Evolutionary conservation across 1,140 invertebrate species (phyloP), one percentile per base, ranked within the genome.

Genomic region (Drosophila bifasciata): DNA sequence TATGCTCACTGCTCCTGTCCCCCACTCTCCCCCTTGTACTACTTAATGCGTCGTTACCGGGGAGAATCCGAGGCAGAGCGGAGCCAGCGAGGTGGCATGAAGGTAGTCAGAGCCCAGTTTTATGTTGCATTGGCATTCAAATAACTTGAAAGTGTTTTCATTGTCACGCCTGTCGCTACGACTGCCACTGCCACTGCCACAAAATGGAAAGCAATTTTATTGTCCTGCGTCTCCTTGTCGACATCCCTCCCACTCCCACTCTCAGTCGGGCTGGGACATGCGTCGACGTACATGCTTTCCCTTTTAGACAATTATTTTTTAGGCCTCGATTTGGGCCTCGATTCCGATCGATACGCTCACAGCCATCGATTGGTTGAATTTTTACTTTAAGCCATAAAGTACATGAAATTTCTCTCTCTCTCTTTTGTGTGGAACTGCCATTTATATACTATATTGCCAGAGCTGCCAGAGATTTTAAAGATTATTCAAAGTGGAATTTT

Each of bases 191-290:
- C n/a, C 25, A 50, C 53, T 74, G 55, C 53, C 53, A 50, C 41
- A 60, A 66, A 84, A 83, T 78, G 64, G 55, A 68, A 71, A 71
- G 77, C 71, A 66, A 79, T 79, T 76, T 68, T 58, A 64, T 59
- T 76, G 60, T 57, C 36, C 48, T 78, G 61, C 40, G 46, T 28
- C 44, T 56, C 41, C 44, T 16, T 43, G 32, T 49, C 32, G 32
- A 11, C 32, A 11, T 32, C 15, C 48, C 39, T 15, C 46, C 28
- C 36, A 41, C 21, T 73, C 48, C 23, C 23, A 6, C 23, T 32
- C 9, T 28, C 28, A 9, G 16, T 55, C 49, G 17, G n/a, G 63
- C 61, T 85, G 77, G n/a, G n/a, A 61, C 81, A 77, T 64, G 81
- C 66, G 57, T 57, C 56, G 40, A 41, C 40, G 66, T 67, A 86